Evolutionary conservation across 2,888 invertebrate genomes (phyloP), one percentile per base, ranked within the genome.

Genomic region (Dolichomitus sp.): DNA sequence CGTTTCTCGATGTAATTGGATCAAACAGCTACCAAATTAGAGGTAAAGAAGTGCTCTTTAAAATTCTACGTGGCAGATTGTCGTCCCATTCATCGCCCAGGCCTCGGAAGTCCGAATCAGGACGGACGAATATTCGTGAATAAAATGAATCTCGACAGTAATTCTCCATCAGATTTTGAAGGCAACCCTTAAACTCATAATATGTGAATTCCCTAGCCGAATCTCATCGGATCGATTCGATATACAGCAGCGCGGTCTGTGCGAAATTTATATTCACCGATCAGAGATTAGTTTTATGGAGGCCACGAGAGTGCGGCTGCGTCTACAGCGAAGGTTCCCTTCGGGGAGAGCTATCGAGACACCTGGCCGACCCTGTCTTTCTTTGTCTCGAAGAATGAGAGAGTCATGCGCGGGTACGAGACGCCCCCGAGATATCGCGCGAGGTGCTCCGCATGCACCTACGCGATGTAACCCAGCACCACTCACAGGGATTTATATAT

Each of bases 391-490:
- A 17, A 27, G 48, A 52, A 70, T 4, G 48, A 65, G 65, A 70
- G 52, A 50, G 57, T 73, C 66, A 52, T 48, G 57, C 72, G 2
- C 19, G 30, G 37, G 14, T 33, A 42, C 61, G 61, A 72, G 42
- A 70, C 57, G 45, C 72, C 72, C 59, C 33, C 42, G 40, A 77
- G 77, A 77, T 73, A 77, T 68, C 70, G 54, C 54, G 48, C 30
- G 23, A 69, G 74, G 75, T 80, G 80, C 57, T 74, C 63, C 14
- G 30, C 4, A 45, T 59, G 76, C 80, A 81, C 80, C 80, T 81
- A 81, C 80, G 80, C 80, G 57, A 81, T 70, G 70, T 80, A 75
- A 80, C 70, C 80, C 40, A 33, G 76, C 76, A 81, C 80, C 76
- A 30, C 48, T 42, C 40, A 23, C 50, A 50, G 50, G 42, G 70